A percentile compares a stretch with the other conserved stretches of the same genome.
Evolutionary conservation across 2,113 vertebrate genomes (phyloP).

Genomic region (Ceyx cyanopectus): DNA sequence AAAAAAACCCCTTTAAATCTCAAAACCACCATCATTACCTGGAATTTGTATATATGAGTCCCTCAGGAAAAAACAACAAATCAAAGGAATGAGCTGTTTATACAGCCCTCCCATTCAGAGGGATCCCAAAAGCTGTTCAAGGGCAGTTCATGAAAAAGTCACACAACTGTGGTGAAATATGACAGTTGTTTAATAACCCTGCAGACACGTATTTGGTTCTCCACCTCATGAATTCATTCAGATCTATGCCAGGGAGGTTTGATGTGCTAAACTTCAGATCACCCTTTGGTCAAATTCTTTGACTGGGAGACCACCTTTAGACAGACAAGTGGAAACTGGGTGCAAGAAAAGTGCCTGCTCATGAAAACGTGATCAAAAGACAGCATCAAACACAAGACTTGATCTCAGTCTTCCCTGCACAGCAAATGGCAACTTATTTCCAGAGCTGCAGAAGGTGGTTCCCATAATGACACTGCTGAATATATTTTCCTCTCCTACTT

Average conservation of each 20-base stretch:
- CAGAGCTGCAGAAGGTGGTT: neutral
- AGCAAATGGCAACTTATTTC: constrained; percentile 1
- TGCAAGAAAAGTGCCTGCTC: neutral
- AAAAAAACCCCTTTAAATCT: neutral
- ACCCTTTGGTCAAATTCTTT: neutral
- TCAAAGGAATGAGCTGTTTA: neutral
- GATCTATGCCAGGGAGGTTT: neutral
- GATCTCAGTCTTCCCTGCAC: neutral
- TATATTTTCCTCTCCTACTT: neutral
- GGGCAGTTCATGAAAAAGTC: neutral
- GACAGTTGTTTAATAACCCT: neutral
- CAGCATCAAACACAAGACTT: neutral
- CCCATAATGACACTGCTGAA: neutral
- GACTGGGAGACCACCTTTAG: neutral
- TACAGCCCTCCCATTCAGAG: neutral
- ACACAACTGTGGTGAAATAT: neutral
- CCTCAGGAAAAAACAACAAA: neutral
- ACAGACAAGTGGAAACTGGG: neutral
- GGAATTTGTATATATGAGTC: neutral
- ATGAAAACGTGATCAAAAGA: neutral
- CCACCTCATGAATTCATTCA: neutral
- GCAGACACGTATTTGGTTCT: neutral
- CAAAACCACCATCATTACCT: neutral
- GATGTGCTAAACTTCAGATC: neutral
- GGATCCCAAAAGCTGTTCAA: neutral